Evolutionary conservation across 30 jellyfish, hydroid and myxozoan genomes (phyloP).

Genomic region (Pseudorhiza aurosa): DNA sequence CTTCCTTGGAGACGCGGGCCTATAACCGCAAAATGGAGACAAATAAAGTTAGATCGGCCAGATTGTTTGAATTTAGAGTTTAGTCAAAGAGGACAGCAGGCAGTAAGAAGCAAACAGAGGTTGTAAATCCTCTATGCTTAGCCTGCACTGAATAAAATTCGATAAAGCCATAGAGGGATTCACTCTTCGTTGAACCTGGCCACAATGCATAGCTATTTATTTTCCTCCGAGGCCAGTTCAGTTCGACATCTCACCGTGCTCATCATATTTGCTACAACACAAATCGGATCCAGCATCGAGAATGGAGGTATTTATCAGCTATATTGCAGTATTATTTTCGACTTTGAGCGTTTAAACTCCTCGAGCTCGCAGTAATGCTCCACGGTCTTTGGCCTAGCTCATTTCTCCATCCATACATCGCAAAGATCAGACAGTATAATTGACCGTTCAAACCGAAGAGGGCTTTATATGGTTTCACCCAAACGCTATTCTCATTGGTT

Average conservation of each 20-base stretch:
- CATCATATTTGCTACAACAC: neutral
- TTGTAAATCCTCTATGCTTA: conserved; percentile 27
- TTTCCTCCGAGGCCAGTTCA: neutral
- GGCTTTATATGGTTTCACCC: neutral
- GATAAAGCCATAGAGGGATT: neutral
- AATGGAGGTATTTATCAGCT: conserved; percentile 4
- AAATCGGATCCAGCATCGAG: neutral
- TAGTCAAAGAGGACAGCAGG: conserved; percentile 63
- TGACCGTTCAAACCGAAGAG: neutral
- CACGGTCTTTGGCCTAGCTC: too few relatives aligned
- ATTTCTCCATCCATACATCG: too few relatives aligned
- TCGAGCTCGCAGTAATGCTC: too few relatives aligned
- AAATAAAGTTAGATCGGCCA: conserved; percentile 20
- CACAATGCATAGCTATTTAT: neutral
- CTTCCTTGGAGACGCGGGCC: too few relatives aligned
- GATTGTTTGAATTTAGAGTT: conserved; percentile 35
- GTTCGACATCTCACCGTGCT: neutral
- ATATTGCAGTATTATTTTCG: too few relatives aligned
- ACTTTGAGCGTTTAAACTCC: too few relatives aligned
- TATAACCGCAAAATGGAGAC: conserved; percentile 12
- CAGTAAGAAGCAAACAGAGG: conserved; percentile 39
- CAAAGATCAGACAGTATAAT: neutral
- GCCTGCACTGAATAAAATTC: conserved; percentile 12
- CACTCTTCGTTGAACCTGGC: neutral
- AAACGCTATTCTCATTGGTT: conserved; percentile 6